phyloP scores from a whole-genome alignment of 2,113 vertebrate genomes.

The Atractosteus spatula region DNA sequence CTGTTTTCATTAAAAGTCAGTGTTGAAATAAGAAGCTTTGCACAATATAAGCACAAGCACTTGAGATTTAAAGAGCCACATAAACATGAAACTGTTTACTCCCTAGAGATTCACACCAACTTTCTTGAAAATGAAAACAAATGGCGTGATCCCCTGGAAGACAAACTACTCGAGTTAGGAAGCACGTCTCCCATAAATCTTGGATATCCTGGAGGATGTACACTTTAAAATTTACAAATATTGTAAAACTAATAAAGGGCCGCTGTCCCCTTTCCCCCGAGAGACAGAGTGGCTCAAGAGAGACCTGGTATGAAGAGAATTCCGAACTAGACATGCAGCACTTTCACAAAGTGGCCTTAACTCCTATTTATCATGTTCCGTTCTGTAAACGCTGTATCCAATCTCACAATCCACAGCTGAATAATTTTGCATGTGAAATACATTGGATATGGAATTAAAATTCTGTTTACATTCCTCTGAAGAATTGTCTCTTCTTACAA shows the following conservation, averaged over 20 bases:
- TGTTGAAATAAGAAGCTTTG: neutral
- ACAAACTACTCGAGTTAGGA: constrained; percentile 30
- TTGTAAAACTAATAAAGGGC: neutral
- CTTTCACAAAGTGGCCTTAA: constrained; percentile 44
- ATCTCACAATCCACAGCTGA: constrained; percentile 56
- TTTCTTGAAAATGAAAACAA: constrained; percentile 26
- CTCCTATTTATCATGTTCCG: constrained; percentile 60
- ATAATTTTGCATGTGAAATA: constrained; percentile 66
- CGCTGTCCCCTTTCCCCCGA: constrained; percentile 32
- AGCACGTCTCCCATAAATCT: constrained; percentile 28
- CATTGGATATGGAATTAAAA: constrained; percentile 55
- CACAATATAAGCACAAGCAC: constrained; percentile 8
- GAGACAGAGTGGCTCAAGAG: neutral
- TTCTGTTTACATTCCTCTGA: constrained; percentile 52
- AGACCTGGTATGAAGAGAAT: neutral
- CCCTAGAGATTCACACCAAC: neutral
- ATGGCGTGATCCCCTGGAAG: constrained; percentile 19
- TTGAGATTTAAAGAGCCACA: neutral
- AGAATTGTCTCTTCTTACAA: constrained; percentile 41
- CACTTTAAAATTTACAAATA: constrained; percentile 27
- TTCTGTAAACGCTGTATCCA: constrained; percentile 58
- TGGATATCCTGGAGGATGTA: constrained; percentile 15
- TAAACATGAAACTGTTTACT: neutral
- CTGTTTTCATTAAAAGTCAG: neutral
- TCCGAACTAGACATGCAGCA: neutral